Conservation (phyloP, 2,797 vertebrate genomes). For the Argya squamiceps region DNA sequence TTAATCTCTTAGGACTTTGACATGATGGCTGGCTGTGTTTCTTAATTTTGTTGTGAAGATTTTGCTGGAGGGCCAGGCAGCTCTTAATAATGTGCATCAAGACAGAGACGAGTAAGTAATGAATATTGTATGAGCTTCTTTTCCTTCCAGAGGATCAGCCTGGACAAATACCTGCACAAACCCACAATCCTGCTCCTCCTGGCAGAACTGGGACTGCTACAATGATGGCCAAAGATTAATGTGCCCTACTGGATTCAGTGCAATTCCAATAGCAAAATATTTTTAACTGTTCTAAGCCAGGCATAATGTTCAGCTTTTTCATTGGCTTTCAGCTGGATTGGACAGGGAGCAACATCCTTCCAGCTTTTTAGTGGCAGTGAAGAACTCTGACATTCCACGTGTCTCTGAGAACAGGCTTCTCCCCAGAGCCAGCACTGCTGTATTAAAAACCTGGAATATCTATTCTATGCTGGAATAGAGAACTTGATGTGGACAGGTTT, state of each 20-base stretch:
- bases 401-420: background rate
- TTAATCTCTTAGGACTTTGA: constrained; percentile 61
- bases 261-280: background rate
- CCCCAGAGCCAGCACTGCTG: background rate
- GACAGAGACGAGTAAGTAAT: constrained; percentile 1
- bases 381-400: background rate
- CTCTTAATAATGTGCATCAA: constrained; percentile 38
- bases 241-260: background rate
- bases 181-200: background rate
- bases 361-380: background rate
- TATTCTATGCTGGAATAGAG: background rate
- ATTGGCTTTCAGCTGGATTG: background rate
- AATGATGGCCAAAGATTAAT: background rate
- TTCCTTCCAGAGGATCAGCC: background rate
- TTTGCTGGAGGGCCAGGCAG: constrained; percentile 35
- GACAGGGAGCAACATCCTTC: background rate
- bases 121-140: constrained; percentile 13
- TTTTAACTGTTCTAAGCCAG: background rate
- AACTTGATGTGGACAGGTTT: background rate
- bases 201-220: background rate
- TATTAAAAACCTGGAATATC: background rate
- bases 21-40: constrained; percentile 30
- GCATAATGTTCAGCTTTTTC: background rate
- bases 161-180: background rate
- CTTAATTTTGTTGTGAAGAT: constrained; percentile 49